Evolutionary conservation across 2,888 invertebrate genomes (phyloP).

Genomic region (Azorinus chamasolen): DNA sequence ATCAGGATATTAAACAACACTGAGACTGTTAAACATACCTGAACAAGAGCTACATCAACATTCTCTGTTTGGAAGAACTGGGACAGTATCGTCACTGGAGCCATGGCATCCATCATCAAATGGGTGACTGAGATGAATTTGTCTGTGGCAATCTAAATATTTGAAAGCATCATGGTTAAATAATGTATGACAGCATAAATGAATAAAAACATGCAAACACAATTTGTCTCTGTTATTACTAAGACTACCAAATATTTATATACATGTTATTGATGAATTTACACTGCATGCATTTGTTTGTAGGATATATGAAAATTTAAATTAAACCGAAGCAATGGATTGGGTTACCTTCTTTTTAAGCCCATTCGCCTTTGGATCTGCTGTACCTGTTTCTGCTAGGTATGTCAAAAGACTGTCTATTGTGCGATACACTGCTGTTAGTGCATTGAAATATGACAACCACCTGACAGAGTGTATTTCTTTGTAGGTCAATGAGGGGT

Average conservation of each 20-base stretch:
- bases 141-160: constrained; percentile 36
- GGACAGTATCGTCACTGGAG: constrained; percentile 40
- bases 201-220: neutral
- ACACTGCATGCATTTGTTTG: too few relatives aligned
- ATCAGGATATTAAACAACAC: neutral
- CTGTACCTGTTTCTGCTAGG: constrained; percentile 10
- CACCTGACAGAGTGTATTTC: constrained; percentile 58
- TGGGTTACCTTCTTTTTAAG: constrained; percentile 44
- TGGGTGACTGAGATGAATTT: constrained; percentile 37
- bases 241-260: neutral
- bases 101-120: constrained; percentile 59
- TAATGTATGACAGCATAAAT: neutral
- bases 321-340: neutral
- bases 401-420: constrained; percentile 37
- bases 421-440: constrained; percentile 28
- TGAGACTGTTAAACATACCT: constrained; percentile 8
- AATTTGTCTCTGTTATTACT: neutral
- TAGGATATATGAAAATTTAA: neutral
- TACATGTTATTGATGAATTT: neutral
- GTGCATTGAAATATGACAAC: constrained; percentile 46
- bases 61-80: constrained; percentile 63
- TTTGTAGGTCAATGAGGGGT: constrained; percentile 41
- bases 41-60: constrained; percentile 51
- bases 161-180: neutral
- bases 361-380: constrained; percentile 42